Conservation (phyloP, 2,888 invertebrate species). For the Lycia hirtaria region DNA sequence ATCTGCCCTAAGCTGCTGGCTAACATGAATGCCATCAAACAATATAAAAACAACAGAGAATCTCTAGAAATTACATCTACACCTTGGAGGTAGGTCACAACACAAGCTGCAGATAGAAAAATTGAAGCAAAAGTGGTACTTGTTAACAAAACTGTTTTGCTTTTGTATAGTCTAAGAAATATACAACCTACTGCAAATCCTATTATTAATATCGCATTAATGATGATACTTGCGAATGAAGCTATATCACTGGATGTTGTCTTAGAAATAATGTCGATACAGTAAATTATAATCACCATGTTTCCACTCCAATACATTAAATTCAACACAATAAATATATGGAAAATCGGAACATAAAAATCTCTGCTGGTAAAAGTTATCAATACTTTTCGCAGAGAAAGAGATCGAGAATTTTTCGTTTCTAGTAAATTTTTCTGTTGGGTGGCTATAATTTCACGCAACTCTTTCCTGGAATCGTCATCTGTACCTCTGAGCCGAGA, state of each 20-base stretch:
- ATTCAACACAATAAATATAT: constrained; percentile 10
- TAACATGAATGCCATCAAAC: constrained; percentile 12
- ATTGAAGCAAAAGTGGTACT: background rate
- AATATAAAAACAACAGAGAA: constrained; percentile 11
- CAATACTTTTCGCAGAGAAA: background rate
- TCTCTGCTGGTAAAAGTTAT: constrained; percentile 7
- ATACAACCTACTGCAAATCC: constrained; percentile 9
- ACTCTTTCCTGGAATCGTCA: constrained; percentile 14
- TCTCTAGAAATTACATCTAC: constrained; percentile 3
- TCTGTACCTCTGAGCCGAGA: constrained; percentile 15
- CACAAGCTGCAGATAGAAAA: background rate
- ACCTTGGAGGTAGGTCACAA: constrained; percentile 2
- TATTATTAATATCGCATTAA: constrained; percentile 6
- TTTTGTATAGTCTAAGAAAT: constrained; percentile 9
- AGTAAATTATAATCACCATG: constrained; percentile 19
- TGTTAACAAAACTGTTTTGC: constrained; percentile 10
- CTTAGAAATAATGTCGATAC: constrained; percentile 16
- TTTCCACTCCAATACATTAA: constrained; percentile 22
- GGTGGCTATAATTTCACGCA: constrained; percentile 11
- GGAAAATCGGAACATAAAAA: constrained; percentile 15
- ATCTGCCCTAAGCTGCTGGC: constrained; percentile 11
- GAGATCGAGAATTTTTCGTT: background rate
- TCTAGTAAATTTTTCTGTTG: constrained; percentile 3
- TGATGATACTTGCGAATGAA: constrained; percentile 8
- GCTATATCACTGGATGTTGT: constrained; percentile 6